phyloP scores from a whole-genome alignment of 2,113 vertebrate genomes.

The Corythornis madagascariensis region DNA sequence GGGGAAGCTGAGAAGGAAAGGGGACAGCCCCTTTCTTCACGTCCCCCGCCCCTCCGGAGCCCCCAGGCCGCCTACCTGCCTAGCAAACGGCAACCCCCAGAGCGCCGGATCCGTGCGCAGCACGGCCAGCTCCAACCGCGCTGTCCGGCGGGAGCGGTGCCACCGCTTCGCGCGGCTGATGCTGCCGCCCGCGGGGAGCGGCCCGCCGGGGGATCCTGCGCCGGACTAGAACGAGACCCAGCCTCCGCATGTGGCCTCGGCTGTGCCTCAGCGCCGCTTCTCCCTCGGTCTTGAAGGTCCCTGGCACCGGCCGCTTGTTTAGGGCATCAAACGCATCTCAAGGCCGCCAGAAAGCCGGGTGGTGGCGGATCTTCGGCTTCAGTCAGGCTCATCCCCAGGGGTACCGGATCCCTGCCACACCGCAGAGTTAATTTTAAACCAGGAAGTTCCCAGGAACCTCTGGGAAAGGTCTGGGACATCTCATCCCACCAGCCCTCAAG shows the following conservation, averaged over 20 bases:
- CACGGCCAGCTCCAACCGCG: not conserved
- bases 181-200: not conserved
- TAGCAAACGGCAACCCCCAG: too few relatives aligned
- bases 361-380: not conserved
- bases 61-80: not conserved
- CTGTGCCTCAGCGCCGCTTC: not conserved
- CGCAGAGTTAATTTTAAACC: not conserved
- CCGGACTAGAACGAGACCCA: too few relatives aligned
- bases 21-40: not conserved
- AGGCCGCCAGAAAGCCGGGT: not conserved
- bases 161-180: not conserved
- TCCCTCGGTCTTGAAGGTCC: not conserved
- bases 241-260: not conserved
- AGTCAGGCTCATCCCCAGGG: not conserved
- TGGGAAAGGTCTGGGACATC: not conserved
- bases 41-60: too few relatives aligned
- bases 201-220: not conserved
- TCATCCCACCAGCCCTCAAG: not conserved
- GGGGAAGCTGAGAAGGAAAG: not conserved
- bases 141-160: not conserved
- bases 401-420: not conserved
- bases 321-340: not conserved
- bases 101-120: not conserved
- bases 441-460: not conserved
- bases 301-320: not conserved